Percentiles rank a stretch among this genome's conserved stretches.
phyloP scores from a whole-genome alignment of 64 coral and sea anemone species.

The Orbicella faveolata region DNA sequence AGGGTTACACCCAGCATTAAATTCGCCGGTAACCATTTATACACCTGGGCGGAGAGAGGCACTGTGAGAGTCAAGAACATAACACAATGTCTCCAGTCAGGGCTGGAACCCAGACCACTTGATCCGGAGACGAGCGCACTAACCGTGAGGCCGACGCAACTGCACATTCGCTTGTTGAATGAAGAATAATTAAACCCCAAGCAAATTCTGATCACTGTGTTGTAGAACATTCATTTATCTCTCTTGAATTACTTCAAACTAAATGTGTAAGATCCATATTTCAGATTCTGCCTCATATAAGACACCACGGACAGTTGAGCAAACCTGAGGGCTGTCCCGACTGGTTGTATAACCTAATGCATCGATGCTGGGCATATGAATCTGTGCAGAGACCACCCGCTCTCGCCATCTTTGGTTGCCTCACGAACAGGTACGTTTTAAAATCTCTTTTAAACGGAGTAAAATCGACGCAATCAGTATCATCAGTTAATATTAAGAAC shows the following conservation, averaged over 20 bases:
- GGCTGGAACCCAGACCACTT: too few relatives aligned
- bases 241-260: not conserved
- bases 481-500: too few relatives aligned
- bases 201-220: not conserved
- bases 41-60: too few relatives aligned
- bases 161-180: too few relatives aligned
- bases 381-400: slow-evolving; percentile 53
- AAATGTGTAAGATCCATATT: not conserved
- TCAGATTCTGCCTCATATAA: slow-evolving; percentile 54
- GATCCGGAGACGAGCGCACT: too few relatives aligned
- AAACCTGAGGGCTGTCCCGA: slow-evolving; percentile 43
- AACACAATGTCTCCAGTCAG: too few relatives aligned
- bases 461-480: too few relatives aligned
- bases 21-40: too few relatives aligned
- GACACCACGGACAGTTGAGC: slow-evolving; percentile 12
- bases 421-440: slow-evolving; percentile 51
- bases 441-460: not conserved
- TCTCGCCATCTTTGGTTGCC: slow-evolving; percentile 44
- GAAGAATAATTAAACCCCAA: not conserved
- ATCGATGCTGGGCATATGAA: slow-evolving; percentile 61
- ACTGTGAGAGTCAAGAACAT: too few relatives aligned
- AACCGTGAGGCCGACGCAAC: too few relatives aligned
- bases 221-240: not conserved
- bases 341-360: slow-evolving; percentile 54
- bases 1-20: too few relatives aligned